Percentiles rank a stretch among this genome's conserved stretches.
phyloP scores from a whole-genome alignment of 2,113 vertebrate species.

The Ctenomys sociabilis region DNA sequence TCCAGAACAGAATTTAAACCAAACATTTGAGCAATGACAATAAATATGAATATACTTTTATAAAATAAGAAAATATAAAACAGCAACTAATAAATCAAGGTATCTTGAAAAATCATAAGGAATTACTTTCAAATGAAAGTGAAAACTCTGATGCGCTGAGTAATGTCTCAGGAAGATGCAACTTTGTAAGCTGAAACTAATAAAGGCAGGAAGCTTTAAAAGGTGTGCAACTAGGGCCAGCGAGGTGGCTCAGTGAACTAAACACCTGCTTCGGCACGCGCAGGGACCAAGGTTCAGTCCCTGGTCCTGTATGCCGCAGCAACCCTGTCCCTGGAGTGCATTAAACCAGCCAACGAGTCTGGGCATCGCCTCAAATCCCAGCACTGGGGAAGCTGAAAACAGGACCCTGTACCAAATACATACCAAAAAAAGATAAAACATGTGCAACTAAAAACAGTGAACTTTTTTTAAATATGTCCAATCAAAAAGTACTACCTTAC shows the following conservation, averaged over 20 bases:
- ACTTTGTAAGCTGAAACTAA: background rate
- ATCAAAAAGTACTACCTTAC: background rate
- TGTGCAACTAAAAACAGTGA: background rate
- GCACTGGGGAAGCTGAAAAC: too few relatives aligned
- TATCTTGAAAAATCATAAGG: constrained; percentile 9
- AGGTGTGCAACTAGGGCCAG: background rate
- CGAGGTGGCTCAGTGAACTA: too few relatives aligned
- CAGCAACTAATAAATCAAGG: background rate
- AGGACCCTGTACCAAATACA: too few relatives aligned
- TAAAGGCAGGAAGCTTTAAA: background rate
- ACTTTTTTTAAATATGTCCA: background rate
- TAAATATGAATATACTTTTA: background rate
- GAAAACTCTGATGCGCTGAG: background rate
- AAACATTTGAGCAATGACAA: background rate
- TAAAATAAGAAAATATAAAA: background rate
- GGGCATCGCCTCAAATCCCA: too few relatives aligned
- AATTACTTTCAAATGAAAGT: constrained; percentile 27
- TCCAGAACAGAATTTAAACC: background rate
- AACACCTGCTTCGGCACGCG: too few relatives aligned
- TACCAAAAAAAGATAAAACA: background rate
- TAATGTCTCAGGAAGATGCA: constrained; percentile 47
- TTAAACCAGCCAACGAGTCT: too few relatives aligned
- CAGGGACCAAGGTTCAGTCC: too few relatives aligned
- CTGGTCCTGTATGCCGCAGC: too few relatives aligned
- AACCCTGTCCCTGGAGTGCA: too few relatives aligned